A percentile compares a stretch with the other conserved stretches of the same genome.
These are phyloP conservation scores for Drosophila merina DNA, from an alignment of 2,888 invertebrate genomes.

Conservation along the genomic window DNA sequence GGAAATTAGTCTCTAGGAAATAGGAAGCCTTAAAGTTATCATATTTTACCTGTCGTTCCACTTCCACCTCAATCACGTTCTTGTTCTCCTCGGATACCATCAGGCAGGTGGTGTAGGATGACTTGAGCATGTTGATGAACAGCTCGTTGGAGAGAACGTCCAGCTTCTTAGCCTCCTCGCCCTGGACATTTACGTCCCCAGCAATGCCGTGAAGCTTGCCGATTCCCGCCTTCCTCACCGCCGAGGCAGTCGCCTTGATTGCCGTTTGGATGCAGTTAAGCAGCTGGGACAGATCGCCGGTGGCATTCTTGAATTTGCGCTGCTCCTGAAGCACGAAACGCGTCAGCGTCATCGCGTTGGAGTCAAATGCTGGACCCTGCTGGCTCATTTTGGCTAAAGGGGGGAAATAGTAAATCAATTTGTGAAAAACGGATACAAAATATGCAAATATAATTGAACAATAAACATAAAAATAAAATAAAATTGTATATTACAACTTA, in stretches of 20 bases:
- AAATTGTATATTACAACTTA: no score
- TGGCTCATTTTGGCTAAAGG: conserved; percentile 81
- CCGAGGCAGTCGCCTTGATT: conserved; percentile 98
- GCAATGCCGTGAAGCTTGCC: conserved; percentile 97
- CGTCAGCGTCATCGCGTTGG: conserved; percentile 97
- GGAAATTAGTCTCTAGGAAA: no score
- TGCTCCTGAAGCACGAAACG: conserved; percentile 96
- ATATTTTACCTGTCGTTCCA: conserved; percentile 87
- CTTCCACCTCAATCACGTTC: conserved; percentile 93
- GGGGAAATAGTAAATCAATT: background rate
- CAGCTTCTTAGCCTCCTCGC: conserved; percentile 98
- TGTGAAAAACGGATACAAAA: background rate
- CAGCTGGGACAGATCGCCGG: conserved; percentile 97
- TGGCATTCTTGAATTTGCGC: conserved; percentile 92
- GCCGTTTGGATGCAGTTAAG: conserved; percentile 97
- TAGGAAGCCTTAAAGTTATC: no score
- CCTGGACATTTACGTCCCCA: conserved; percentile 96
- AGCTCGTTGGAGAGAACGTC: conserved; percentile 98
- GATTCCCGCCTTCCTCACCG: conserved; percentile 98
- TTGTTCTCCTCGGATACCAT: conserved; percentile 98
- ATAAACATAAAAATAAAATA: no score
- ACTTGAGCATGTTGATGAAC: conserved; percentile 98
- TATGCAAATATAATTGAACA: no score
- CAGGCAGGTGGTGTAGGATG: conserved; percentile 95
- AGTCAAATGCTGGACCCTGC: conserved; percentile 87